Evolutionary conservation across 2,888 invertebrate species (phyloP).

Genomic region (Listrodromus nycthemerus): DNA sequence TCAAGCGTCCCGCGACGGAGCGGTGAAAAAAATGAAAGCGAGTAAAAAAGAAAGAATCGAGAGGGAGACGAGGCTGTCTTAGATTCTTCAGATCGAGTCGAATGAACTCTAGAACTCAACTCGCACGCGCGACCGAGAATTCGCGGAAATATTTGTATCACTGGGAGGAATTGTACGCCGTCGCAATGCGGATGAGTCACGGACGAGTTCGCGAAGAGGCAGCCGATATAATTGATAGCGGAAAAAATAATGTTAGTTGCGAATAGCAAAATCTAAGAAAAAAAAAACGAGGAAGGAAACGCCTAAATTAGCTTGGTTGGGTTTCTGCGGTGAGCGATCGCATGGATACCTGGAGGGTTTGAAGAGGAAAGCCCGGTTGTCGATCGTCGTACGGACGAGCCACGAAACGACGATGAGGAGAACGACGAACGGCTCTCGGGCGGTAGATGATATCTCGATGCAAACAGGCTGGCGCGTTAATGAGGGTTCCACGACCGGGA

Average conservation of each 20-base stretch:
- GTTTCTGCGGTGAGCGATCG: constrained; percentile 8
- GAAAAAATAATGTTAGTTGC: neutral
- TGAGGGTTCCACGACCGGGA: constrained; percentile 71
- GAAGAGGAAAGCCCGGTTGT: constrained; percentile 51
- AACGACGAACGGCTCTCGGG: constrained; percentile 59
- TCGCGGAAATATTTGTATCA: constrained; percentile 53
- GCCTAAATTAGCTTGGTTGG: constrained; percentile 50
- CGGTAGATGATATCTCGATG: constrained; percentile 77
- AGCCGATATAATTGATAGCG: constrained; percentile 39
- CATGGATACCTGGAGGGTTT: constrained; percentile 4
- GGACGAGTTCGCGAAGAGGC: constrained; percentile 8
- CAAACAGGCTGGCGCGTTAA: constrained; percentile 79
- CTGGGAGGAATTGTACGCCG: constrained; percentile 3
- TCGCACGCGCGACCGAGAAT: constrained; percentile 21
- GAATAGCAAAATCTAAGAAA: constrained; percentile 1
- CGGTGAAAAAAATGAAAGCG: neutral
- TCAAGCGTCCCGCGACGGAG: constrained; percentile 28
- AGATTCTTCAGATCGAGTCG: constrained; percentile 61
- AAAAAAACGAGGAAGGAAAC: constrained; percentile 32
- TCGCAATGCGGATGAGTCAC: constrained; percentile 44
- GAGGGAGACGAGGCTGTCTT: constrained; percentile 52
- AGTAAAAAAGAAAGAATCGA: constrained; percentile 7
- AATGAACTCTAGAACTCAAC: constrained; percentile 56
- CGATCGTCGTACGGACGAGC: constrained; percentile 53
- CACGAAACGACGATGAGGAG: constrained; percentile 67